Evolutionary conservation across 2,888 invertebrate species (phyloP), one percentile per base, ranked within the genome.

Genomic region (Cephus runcator): DNA sequence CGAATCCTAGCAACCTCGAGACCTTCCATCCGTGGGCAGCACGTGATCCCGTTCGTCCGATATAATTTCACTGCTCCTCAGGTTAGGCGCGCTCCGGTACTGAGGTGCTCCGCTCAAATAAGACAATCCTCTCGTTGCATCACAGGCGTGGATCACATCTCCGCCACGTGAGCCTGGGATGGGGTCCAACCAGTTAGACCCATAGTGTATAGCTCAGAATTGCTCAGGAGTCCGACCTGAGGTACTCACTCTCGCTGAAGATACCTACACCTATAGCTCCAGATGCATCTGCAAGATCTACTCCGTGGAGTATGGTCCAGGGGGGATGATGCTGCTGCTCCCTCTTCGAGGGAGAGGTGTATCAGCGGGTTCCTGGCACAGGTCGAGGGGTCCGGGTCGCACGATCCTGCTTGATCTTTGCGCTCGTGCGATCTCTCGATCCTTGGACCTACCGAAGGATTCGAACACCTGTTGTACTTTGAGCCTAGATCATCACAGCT

Each of bases 341-440:
- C n/a, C 35, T 77, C 77, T 77, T 76, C 77, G 79, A 80, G 81
- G 12, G 73, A 74, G 56, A 75, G 75, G 73, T 76, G 69, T 56
- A 56, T 56, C 56, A 56, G 56, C 23, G 77, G 40, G 71, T 71
- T 71, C 71, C 82, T 84, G 83, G 82, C 83, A 88, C 89, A 89
- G 90, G 90, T 90, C 90, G 89, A 89, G 90, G 89, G 90, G 90
- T 89, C 90, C 90, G 89, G 90, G 90, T 90, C 90, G 89, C 90
- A 90, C 90, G 90, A 90, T 90, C 90, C 90, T 90, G 90, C 86
- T 90, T 90, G 90, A 90, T 90, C 90, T 90, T 90, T 90, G 90
- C 89, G 90, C 90, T 90, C 90, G 90, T 90, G 90, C 90, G 90
- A 89, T 89, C 89, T 88, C 86, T 87, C 86, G 84, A 87, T 86